These are phyloP conservation scores for Barypeithes pellucidus DNA, from an alignment of 2,888 invertebrate species.

Conservation along the genomic window DNA sequence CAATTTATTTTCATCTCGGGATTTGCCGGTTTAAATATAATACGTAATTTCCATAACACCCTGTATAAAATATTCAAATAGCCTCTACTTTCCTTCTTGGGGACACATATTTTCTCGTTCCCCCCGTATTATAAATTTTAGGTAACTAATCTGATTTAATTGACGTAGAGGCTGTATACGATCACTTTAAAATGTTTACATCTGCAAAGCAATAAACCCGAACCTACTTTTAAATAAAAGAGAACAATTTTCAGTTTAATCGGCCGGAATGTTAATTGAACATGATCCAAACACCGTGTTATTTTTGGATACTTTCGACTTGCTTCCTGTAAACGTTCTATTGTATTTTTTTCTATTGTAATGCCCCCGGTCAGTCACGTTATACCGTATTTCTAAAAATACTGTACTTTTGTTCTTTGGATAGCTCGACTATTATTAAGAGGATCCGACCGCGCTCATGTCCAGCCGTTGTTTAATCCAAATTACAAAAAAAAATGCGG, in stretches of 20 bases:
- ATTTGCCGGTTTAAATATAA: no score
- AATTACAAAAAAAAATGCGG: no score
- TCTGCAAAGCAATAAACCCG: no score
- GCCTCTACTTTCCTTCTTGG: no score
- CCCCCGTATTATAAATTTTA: not conserved
- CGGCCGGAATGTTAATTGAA: constrained; percentile 17
- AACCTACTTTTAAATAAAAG: constrained; percentile 10
- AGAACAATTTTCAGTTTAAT: constrained; percentile 19
- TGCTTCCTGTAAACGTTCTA: constrained; percentile 15
- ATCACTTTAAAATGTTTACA: constrained; percentile 15
- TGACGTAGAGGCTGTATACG: not conserved
- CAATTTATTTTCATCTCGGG: no score
- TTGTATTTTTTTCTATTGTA: constrained; percentile 8
- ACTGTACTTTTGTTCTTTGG: not conserved
- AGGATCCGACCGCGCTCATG: no score
- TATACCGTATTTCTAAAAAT: constrained; percentile 2
- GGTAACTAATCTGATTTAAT: not conserved
- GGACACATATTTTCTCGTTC: no score
- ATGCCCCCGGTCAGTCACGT: not conserved
- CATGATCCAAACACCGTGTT: constrained; percentile 6
- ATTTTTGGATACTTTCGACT: constrained; percentile 3
- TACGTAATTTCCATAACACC: no score
- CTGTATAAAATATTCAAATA: no score
- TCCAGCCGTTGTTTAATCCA: no score
- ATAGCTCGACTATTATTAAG: not conserved